These are phyloP conservation scores for Poecilobothrus nobilitatus DNA, from an alignment of 2,888 invertebrate genomes.

Conservation along the genomic window DNA sequence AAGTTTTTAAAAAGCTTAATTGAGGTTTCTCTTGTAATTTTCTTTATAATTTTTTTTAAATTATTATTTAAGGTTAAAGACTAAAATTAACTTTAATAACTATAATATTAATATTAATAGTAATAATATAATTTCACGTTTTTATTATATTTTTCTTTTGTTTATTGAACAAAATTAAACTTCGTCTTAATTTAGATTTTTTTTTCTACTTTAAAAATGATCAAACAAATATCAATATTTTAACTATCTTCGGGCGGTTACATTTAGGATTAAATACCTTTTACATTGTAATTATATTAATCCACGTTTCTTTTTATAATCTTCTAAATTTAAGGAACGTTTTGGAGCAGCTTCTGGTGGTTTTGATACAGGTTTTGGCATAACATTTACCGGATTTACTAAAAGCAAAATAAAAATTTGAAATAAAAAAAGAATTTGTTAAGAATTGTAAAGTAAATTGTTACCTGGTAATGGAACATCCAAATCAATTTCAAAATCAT, in stretches of 20 bases:
- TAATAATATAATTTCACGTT: no score
- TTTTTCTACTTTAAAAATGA: no score
- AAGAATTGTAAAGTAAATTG: constrained; percentile 31
- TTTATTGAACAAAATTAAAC: background rate
- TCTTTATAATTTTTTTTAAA: background rate
- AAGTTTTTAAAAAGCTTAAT: background rate
- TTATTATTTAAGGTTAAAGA: background rate
- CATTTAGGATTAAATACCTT: background rate
- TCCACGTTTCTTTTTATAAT: constrained; percentile 87
- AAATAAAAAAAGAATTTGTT: constrained; percentile 13
- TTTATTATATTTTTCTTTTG: no score
- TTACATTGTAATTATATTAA: constrained; percentile 54
- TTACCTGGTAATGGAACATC: constrained; percentile 74
- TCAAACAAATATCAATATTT: background rate
- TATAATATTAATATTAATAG: no score
- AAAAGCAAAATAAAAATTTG: constrained; percentile 35
- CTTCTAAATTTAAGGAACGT: constrained; percentile 78
- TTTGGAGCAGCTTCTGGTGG: constrained; percentile 74
- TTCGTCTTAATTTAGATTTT: background rate
- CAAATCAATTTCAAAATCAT: constrained; percentile 94
- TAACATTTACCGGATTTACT: constrained; percentile 61
- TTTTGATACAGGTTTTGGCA: constrained; percentile 65
- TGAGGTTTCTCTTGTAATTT: background rate
- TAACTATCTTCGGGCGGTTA: background rate
- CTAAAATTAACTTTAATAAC: background rate